Evolutionary conservation across 2,888 invertebrate genomes (phyloP).

Genomic region (Melangyna quadrimaculata): DNA sequence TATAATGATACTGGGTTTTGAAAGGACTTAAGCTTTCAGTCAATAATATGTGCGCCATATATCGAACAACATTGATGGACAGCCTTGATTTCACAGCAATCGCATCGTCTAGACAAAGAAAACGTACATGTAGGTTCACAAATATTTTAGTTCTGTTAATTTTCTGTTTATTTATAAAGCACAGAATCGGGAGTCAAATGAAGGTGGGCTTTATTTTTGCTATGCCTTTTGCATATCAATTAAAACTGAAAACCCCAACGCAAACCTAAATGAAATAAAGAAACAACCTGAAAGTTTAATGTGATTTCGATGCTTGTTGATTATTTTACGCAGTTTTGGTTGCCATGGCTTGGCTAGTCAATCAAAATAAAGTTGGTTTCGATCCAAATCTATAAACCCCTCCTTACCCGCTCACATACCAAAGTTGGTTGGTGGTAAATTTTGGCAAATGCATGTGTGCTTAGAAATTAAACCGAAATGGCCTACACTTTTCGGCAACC

Average conservation of each 20-base stretch:
- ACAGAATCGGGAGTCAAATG: not conserved
- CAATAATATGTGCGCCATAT: not conserved
- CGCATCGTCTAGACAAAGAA: not conserved
- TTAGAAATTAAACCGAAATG: not conserved
- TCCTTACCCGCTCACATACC: not conserved
- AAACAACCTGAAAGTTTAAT: constrained; percentile 18
- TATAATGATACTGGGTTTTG: no score
- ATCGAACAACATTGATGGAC: not conserved
- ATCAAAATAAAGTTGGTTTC: constrained; percentile 44
- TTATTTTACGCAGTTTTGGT: constrained; percentile 56
- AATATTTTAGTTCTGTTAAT: not conserved
- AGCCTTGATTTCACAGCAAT: not conserved
- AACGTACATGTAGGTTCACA: not conserved
- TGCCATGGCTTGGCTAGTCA: constrained; percentile 29
- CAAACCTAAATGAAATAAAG: constrained; percentile 31
- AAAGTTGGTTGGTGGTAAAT: not conserved
- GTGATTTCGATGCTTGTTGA: constrained; percentile 37
- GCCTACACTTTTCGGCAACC: not conserved
- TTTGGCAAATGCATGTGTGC: not conserved
- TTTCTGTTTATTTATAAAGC: not conserved
- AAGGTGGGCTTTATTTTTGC: not conserved
- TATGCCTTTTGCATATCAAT: constrained; percentile 5
- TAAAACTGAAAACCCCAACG: not conserved
- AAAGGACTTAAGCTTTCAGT: no score
- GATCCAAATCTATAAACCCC: not conserved